Percentiles rank a stretch among this genome's conserved stretches.
Conservation (phyloP, 2,888 invertebrate genomes). For the Strigamia transsilvanica region DNA sequence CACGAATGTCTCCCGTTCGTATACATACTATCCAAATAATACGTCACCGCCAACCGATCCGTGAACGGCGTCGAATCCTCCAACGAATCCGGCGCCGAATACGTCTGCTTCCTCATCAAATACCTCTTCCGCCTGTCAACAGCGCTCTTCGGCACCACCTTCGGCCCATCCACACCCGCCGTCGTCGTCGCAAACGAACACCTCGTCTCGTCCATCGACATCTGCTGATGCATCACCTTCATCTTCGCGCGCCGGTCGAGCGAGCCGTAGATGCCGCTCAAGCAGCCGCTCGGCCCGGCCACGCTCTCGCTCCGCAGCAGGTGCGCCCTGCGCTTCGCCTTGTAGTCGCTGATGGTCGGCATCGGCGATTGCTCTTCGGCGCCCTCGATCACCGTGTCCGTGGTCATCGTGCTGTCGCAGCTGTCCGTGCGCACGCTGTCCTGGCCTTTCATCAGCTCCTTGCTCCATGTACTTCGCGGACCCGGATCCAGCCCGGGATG, state of each 20-base stretch:
- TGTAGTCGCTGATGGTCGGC: constrained; percentile 52
- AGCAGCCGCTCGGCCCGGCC: constrained; percentile 54
- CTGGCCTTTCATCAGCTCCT: constrained; percentile 19
- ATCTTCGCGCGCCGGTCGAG: constrained; percentile 54
- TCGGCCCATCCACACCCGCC: constrained; percentile 1
- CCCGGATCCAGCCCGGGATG: constrained; percentile 21
- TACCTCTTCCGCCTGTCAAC: constrained; percentile 61
- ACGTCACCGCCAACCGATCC: constrained; percentile 56
- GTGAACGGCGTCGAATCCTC: constrained; percentile 53
- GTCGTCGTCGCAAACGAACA: neutral
- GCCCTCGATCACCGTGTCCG: constrained; percentile 33
- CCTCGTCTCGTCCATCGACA: constrained; percentile 58
- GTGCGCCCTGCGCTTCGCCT: constrained; percentile 16
- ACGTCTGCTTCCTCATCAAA: constrained; percentile 63
- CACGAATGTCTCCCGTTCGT: constrained; percentile 54
- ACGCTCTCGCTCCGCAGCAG: constrained; percentile 55
- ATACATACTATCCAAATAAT: constrained; percentile 56
- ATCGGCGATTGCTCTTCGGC: constrained; percentile 2
- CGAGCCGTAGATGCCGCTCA: constrained; percentile 54
- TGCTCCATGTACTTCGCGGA: constrained; percentile 1
- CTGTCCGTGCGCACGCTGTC: constrained; percentile 18
- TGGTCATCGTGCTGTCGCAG: constrained; percentile 32
- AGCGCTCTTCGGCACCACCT: constrained; percentile 54
- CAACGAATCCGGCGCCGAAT: constrained; percentile 61
- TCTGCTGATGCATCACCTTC: constrained; percentile 56